Percentiles rank a stretch among this genome's conserved stretches.
phyloP scores from a whole-genome alignment of 1,140 invertebrate species.

The Globodera rostochiensis region DNA sequence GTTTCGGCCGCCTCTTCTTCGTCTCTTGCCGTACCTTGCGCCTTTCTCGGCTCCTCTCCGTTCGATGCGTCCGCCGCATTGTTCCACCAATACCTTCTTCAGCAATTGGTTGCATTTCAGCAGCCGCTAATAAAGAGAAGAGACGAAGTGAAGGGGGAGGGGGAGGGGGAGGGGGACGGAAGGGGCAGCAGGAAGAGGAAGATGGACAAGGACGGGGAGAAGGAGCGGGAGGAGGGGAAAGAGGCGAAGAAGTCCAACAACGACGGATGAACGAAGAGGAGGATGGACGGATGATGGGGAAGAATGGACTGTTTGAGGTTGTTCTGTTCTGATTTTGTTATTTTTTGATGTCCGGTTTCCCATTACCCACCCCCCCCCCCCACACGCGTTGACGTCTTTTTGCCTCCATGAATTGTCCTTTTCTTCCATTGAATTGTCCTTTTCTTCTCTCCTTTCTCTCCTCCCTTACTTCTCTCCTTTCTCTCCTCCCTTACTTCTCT shows the following conservation, averaged over 20 bases:
- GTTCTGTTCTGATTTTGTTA: no score
- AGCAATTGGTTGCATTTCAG: background rate
- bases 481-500: background rate
- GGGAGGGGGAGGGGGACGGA: background rate
- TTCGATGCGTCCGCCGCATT: background rate
- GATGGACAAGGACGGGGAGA: background rate
- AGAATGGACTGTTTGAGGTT: background rate
- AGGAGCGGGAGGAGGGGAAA: background rate
- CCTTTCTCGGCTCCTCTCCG: background rate
- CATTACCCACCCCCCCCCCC: no score
- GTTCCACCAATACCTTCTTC: background rate
- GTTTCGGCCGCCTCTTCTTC: background rate
- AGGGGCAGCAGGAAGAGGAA: background rate
- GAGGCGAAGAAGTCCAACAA: background rate
- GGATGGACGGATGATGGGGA: background rate
- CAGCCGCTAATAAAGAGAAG: background rate
- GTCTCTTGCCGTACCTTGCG: background rate
- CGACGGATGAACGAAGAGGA: background rate
- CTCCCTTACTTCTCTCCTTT: background rate
- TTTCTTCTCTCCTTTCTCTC: background rate
- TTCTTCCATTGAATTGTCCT: no score
- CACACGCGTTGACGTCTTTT: no score
- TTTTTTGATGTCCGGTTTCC: no score
- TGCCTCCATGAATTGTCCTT: no score
- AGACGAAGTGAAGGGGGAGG: background rate